Percentiles rank a stretch among this genome's conserved stretches.
phyloP scores from a whole-genome alignment of 64 coral and sea anemone species.

The Hydrozoanthus tunicans region DNA sequence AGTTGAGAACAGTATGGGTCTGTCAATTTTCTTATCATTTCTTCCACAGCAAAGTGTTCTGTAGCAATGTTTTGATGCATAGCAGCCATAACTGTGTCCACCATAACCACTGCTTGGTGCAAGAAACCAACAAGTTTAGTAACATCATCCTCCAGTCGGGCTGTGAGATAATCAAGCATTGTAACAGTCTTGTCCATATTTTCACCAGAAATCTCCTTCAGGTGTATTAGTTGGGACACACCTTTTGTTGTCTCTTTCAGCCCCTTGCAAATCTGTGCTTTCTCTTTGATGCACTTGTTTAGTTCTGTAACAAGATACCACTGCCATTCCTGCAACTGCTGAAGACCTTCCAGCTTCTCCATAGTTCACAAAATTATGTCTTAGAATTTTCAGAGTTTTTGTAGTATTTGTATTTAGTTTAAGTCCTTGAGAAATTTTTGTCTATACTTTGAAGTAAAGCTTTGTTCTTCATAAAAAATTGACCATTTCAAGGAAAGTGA shows the following conservation, averaged over 20 bases:
- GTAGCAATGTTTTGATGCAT: constrained; percentile 68
- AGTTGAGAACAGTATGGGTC: constrained; percentile 69
- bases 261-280: constrained; percentile 55
- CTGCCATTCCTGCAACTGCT: constrained; percentile 53
- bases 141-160: constrained; percentile 61
- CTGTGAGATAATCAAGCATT: constrained; percentile 60
- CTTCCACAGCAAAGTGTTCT: constrained; percentile 76
- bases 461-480: too few species aligned
- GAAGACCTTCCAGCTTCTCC: constrained; percentile 61
- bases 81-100: constrained; percentile 79
- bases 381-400: neutral
- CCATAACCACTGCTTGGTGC: constrained; percentile 76
- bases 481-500: too few species aligned
- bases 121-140: constrained; percentile 78
- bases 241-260: constrained; percentile 52
- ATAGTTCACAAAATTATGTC: neutral
- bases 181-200: constrained; percentile 65
- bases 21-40: constrained; percentile 82
- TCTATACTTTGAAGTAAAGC: too few species aligned
- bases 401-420: too few species aligned
- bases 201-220: constrained; percentile 59
- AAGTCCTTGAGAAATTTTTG: too few species aligned
- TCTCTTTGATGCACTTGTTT: constrained; percentile 69
- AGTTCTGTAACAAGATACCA: constrained; percentile 70
- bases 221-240: constrained; percentile 43